Evolutionary conservation across 2,888 invertebrate genomes (phyloP).

Genomic region (Osmoderma eremita): DNA sequence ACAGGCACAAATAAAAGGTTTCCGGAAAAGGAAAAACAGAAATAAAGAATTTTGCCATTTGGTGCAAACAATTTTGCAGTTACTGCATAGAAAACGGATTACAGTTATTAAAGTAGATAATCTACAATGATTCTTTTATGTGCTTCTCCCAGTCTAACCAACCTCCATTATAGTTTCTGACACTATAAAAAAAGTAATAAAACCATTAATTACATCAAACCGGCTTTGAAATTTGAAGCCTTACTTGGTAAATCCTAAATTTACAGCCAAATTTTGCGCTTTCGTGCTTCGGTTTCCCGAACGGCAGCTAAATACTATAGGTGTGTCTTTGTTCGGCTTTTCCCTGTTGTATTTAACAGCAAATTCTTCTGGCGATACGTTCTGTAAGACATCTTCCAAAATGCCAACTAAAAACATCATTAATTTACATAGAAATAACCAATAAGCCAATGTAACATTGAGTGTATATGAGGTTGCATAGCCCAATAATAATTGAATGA

Average conservation of each 20-base stretch:
- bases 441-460: background rate
- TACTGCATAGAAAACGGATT: no score
- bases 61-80: no score
- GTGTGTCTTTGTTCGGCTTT: slow-evolving; percentile 69
- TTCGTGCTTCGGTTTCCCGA: slow-evolving; percentile 73
- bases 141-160: slow-evolving; percentile 65
- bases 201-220: background rate
- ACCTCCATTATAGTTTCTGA: slow-evolving; percentile 64
- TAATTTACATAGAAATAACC: background rate
- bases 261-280: slow-evolving; percentile 70
- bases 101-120: no score
- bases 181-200: slow-evolving; percentile 54
- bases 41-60: no score
- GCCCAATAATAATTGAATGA: background rate
- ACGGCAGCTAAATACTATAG: slow-evolving; percentile 76
- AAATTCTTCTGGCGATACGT: slow-evolving; percentile 64
- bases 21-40: no score
- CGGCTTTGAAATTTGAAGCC: slow-evolving; percentile 46
- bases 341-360: slow-evolving; percentile 66
- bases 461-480: slow-evolving; percentile 7
- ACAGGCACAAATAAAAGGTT: no score
- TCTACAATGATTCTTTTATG: slow-evolving; percentile 8
- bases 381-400: slow-evolving; percentile 44
- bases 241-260: slow-evolving; percentile 72
- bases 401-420: slow-evolving; percentile 42